Evolutionary conservation across 2,113 vertebrate genomes (phyloP).

Genomic region (Oncorhynchus tshawytscha): DNA sequence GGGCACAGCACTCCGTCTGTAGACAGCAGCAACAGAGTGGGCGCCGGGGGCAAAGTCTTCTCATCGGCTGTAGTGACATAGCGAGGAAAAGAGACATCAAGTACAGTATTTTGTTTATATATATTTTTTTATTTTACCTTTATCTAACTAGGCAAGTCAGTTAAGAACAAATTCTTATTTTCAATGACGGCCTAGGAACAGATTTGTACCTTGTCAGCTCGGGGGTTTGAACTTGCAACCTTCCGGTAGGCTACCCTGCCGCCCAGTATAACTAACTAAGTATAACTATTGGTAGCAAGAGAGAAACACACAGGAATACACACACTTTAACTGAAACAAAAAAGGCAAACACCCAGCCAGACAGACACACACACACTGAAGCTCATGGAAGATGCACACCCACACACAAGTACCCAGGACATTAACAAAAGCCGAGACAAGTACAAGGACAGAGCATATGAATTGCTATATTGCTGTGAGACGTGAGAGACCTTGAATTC

Average conservation of each 20-base stretch:
- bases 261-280: no score
- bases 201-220: no score
- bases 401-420: no score
- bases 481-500: neutral
- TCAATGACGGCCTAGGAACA: no score
- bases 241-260: no score
- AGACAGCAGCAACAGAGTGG: constrained; percentile 88
- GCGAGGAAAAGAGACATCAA: neutral
- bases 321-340: neutral
- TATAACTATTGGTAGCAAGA: neutral
- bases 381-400: neutral
- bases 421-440: neutral
- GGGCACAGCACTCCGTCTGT: constrained; percentile 94
- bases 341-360: neutral
- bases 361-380: neutral
- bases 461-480: neutral
- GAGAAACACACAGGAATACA: neutral
- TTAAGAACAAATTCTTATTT: no score
- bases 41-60: constrained; percentile 83
- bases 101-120: neutral
- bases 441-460: neutral
- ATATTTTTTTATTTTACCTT: no score
- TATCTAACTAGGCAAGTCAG: no score
- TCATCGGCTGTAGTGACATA: constrained; percentile 78
- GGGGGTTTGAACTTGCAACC: no score